Evolutionary conservation across 2,888 invertebrate genomes (phyloP).

Genomic region (Linnaemya tessellans): DNA sequence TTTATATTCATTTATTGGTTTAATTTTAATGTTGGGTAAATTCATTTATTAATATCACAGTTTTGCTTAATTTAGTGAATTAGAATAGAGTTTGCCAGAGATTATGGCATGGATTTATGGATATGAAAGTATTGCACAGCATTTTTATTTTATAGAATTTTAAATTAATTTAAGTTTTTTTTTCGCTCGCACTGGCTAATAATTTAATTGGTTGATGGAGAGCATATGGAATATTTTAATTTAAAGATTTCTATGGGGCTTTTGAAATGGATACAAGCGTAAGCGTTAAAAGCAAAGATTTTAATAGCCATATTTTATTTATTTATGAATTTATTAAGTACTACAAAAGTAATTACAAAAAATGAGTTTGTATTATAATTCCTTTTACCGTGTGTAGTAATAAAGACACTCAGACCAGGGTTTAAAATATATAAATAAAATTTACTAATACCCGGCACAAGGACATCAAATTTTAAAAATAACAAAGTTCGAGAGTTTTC

Average conservation of each 20-base stretch:
- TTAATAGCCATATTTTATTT: no score
- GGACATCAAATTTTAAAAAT: no score
- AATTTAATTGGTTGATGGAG: background rate
- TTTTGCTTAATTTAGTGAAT: constrained; percentile 39
- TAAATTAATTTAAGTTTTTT: background rate
- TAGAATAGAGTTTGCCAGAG: background rate
- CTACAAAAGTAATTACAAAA: no score
- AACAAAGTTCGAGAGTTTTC: no score
- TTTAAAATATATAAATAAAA: no score
- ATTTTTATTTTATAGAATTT: background rate
- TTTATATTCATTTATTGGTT: constrained; percentile 28
- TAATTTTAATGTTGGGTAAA: constrained; percentile 14
- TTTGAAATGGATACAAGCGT: no score
- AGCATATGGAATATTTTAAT: background rate
- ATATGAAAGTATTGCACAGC: background rate
- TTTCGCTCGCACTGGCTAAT: background rate
- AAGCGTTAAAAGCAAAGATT: no score
- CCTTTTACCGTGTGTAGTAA: no score
- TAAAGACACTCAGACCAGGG: no score
- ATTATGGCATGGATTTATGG: constrained; percentile 15
- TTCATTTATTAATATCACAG: constrained; percentile 25
- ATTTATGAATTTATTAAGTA: no score
- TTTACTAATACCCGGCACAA: no score
- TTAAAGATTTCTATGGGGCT: background rate
- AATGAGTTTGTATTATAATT: no score